phyloP scores from a whole-genome alignment of 2,113 vertebrate species.

The Ellobius talpinus region DNA sequence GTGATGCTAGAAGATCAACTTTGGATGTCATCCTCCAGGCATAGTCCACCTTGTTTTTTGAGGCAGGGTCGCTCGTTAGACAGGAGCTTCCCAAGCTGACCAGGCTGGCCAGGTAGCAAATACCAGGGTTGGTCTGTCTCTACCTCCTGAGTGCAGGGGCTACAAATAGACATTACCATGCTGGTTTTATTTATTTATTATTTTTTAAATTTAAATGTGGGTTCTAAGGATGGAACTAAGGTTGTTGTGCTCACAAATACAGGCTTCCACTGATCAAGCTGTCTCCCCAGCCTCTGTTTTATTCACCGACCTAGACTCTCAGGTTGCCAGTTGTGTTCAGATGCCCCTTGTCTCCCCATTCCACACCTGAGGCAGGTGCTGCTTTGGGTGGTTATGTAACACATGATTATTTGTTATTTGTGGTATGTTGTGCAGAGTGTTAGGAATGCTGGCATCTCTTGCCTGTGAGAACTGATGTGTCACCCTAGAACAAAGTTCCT shows the following conservation, averaged over 20 bases:
- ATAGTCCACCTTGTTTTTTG: background rate
- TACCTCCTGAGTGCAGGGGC: background rate
- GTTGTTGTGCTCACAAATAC: too few species aligned
- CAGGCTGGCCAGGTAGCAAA: background rate
- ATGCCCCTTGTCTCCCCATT: background rate
- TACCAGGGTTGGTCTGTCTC: background rate
- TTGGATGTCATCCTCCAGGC: background rate
- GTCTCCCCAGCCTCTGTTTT: background rate
- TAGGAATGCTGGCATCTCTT: background rate
- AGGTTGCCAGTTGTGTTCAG: background rate
- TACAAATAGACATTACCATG: background rate
- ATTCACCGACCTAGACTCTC: background rate
- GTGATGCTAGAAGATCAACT: background rate
- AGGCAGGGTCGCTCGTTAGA: background rate
- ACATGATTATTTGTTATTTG: background rate
- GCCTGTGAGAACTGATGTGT: background rate
- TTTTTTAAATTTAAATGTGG: background rate
- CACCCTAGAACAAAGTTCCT: background rate
- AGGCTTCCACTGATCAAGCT: background rate
- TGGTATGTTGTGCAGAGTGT: background rate
- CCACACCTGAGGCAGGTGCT: background rate
- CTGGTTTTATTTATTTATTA: background rate
- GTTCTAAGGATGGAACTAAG: background rate
- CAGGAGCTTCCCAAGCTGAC: background rate
- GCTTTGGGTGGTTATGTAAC: background rate